Conservation (phyloP, 2,113 vertebrate genomes). For the Carettochelys insculpta region DNA sequence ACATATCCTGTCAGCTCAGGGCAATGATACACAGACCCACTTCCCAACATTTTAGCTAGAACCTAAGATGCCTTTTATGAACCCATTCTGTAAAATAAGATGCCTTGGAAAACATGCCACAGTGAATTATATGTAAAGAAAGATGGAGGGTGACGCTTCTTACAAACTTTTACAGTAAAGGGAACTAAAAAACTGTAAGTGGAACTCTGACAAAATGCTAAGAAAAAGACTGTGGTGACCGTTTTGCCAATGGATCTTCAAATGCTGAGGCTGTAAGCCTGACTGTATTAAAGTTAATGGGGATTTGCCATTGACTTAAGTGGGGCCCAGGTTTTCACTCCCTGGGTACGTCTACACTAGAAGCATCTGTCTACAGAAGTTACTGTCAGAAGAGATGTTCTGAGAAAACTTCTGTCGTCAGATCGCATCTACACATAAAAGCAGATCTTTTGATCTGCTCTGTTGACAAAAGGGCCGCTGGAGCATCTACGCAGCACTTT, state of each 20-base stretch:
- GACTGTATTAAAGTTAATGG: neutral
- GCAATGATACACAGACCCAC: neutral
- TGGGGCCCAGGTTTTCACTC: neutral
- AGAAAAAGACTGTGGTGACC: neutral
- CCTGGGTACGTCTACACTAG: too few relatives aligned
- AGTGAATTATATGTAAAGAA: neutral
- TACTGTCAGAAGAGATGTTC: too few relatives aligned
- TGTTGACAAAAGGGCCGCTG: too few relatives aligned
- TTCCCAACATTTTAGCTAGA: constrained; percentile 23
- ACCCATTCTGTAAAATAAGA: constrained; percentile 47
- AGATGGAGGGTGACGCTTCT: neutral
- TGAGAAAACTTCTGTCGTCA: too few relatives aligned
- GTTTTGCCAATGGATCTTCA: neutral
- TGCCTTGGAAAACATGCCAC: neutral
- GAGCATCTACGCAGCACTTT: too few relatives aligned
- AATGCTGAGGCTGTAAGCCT: neutral
- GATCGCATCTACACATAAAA: too few relatives aligned
- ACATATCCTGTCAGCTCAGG: neutral
- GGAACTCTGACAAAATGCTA: accelerated
- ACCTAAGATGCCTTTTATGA: neutral
- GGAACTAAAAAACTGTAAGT: neutral
- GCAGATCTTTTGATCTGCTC: too few relatives aligned
- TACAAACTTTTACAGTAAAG: neutral
- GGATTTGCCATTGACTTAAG: neutral
- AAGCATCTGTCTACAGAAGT: too few relatives aligned